A percentile compares a stretch with the other conserved stretches of the same genome.
phyloP scores from a whole-genome alignment of 2,113 vertebrate species.

The Cyprinodon brontotheroides region DNA sequence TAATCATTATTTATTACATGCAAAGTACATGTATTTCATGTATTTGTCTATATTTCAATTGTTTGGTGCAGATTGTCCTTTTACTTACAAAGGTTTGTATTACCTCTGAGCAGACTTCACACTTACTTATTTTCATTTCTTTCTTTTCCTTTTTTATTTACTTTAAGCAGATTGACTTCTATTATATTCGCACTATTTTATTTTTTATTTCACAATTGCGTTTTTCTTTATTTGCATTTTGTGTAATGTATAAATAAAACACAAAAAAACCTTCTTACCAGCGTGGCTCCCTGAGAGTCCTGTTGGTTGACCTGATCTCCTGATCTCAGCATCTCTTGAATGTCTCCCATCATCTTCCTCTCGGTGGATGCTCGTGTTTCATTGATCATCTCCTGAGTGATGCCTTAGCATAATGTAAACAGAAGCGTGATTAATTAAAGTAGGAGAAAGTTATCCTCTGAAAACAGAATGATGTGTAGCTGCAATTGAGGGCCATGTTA shows the following conservation, averaged over 20 bases:
- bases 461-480: neutral
- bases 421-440: slow-evolving; percentile 1
- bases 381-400: slow-evolving; percentile 98
- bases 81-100: too few relatives aligned
- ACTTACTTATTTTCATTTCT: too few relatives aligned
- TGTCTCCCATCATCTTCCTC: slow-evolving; percentile 90
- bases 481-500: neutral
- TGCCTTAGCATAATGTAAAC: slow-evolving; percentile 80
- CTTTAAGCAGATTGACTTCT: too few relatives aligned
- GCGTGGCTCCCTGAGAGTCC: slow-evolving; percentile 90
- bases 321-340: slow-evolving; percentile 86
- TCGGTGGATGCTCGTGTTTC: slow-evolving; percentile 91
- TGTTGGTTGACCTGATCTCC: slow-evolving; percentile 89
- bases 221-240: neutral
- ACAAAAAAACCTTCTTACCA: slow-evolving; percentile 77
- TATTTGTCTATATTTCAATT: too few relatives aligned
- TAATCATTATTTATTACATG: too few relatives aligned
- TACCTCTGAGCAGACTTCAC: too few relatives aligned
- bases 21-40: too few relatives aligned
- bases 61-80: too few relatives aligned
- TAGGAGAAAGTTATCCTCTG: neutral
- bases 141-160: too few relatives aligned
- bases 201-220: neutral
- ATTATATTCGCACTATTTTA: neutral
- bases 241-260: fast-evolving